Base-by-base conservation (phyloP, 2,797 vertebrate genomes). In the Chiroxiphia lanceolata region DNA sequence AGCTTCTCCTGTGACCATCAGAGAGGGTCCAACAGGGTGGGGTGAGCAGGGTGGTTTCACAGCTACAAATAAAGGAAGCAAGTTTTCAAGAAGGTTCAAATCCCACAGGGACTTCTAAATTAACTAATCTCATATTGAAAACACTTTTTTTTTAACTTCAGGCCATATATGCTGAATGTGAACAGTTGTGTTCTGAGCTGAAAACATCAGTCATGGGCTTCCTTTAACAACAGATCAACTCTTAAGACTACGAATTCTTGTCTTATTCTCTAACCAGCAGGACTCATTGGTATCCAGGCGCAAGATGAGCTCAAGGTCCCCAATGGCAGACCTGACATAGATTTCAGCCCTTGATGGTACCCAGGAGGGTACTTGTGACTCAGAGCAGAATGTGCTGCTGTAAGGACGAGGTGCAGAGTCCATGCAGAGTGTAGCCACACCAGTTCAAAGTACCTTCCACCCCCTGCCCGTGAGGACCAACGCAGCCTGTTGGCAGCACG, bases 391-490 rank as follows among this genome's bases (percentile, higher is more conserved):
- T 5, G 3, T 1, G 2, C 33, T 60, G 15, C 59, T 72, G 34
- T 79, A 83, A 87, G 51, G 11, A 79, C 4, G 0, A 2, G 40
- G 63, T 90, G 64, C 94, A 90, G 80, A 94, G 93, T 93, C 81
- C 88, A 63, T 4, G 0, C 26, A 26, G 40, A 54, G 54, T 0
- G 0, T 47, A 54, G 54, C 54, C 77, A 70, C 11, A 0, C 44
- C 81, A 45, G 93, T 68, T 71, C 94, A 86, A 89, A 86, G 93
- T 85, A n/a, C 91, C 59, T 65, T 92, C 78, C 78, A 87, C 10
- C 70, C 50, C 63, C 67, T 0, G 0, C 33, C 63, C 1, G 0
- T 3, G 27, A 64, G 68, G 71, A 12, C 47, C 71, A 76, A 12
- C 0, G 2, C 64, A 83, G 85, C 33, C 23, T 0, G 0, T 42